Percentiles rank a stretch among this genome's conserved stretches.
phyloP scores from a whole-genome alignment of 2,888 invertebrate species.

The Apodemia duryi region DNA sequence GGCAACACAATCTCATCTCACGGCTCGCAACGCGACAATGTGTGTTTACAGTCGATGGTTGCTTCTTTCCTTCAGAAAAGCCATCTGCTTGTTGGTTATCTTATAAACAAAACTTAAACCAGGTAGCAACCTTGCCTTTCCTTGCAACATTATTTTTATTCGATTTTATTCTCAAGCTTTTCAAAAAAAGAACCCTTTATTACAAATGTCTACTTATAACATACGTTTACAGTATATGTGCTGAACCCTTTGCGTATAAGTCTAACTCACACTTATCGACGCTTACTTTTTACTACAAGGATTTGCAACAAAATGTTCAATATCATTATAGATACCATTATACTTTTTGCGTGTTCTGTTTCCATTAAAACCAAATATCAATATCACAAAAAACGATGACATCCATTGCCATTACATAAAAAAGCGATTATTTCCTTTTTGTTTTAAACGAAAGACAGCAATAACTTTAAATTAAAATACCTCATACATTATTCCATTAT shows the following conservation, averaged over 20 bases:
- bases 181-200: no score
- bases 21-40: no score
- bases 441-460: neutral
- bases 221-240: neutral
- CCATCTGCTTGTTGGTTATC: no score
- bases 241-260: neutral
- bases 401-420: neutral
- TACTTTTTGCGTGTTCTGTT: neutral
- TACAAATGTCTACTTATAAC: no score
- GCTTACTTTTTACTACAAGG: neutral
- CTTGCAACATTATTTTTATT: no score
- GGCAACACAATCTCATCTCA: no score
- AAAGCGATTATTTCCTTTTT: neutral
- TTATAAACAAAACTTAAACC: no score
- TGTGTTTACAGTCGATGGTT: no score
- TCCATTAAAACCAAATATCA: neutral
- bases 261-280: neutral
- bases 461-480: neutral
- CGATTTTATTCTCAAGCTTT: no score
- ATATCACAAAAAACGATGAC: neutral
- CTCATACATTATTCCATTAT: no score
- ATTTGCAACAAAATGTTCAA: neutral
- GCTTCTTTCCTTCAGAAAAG: no score
- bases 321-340: neutral
- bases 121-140: no score